Percentiles rank a stretch among this genome's conserved stretches.
These are phyloP conservation scores for Argyresthia albistria DNA, from an alignment of 2,888 invertebrate genomes.

Conservation along the genomic window DNA sequence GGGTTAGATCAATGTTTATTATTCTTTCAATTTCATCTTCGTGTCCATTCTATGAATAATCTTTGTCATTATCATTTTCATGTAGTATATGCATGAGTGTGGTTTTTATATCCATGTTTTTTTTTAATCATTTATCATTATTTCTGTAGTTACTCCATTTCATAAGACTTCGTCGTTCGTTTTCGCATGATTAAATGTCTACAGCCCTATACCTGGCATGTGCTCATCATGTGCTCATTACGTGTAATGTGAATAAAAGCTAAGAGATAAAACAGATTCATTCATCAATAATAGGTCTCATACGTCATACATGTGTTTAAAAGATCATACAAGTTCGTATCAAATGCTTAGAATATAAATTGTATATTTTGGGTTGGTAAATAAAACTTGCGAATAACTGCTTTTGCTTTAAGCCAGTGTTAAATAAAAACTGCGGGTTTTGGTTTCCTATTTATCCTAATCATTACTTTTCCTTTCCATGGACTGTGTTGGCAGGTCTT, in stretches of 20 bases:
- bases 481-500: conserved; percentile 47
- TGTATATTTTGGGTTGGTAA: conserved; percentile 26
- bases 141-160: background rate
- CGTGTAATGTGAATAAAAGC: background rate
- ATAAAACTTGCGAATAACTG: conserved; percentile 7
- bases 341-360: no score
- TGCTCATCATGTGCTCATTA: background rate
- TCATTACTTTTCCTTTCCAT: conserved; percentile 56
- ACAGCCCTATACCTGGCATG: background rate
- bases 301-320: background rate
- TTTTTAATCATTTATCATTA: background rate
- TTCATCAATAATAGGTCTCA: background rate
- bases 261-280: background rate
- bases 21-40: conserved; percentile 11
- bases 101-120: conserved; percentile 31
- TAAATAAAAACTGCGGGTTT: conserved; percentile 8
- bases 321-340: background rate
- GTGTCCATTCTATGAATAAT: background rate
- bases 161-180: background rate
- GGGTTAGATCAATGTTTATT: conserved; percentile 42
- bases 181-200: background rate
- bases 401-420: background rate
- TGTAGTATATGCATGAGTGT: conserved; percentile 63
- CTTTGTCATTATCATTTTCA: conserved; percentile 13
- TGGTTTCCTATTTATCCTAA: conserved; percentile 14